Base-by-base conservation (phyloP, 2,888 invertebrate species). In the Cyaniris semiargus region DNA sequence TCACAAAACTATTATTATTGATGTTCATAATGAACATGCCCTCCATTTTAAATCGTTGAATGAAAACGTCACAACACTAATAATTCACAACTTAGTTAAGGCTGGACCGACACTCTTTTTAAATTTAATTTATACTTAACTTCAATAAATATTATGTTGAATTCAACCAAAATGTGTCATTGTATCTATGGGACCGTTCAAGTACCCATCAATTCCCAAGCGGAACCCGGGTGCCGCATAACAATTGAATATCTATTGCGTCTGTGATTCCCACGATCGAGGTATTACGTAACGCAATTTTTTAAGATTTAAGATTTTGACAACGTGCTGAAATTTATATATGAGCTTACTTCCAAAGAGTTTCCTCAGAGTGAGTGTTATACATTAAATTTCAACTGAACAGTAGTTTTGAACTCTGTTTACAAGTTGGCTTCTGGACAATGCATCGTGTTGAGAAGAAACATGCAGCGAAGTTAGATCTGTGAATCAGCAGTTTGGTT, bases 1-100 rank as follows among this genome's bases (percentile, higher is more conserved):
- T 66, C 66, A 27, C 27, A 66, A 31, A 15, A 66, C 27, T 66
- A 66, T 27, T 66, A 66, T 66, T 66, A 15, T 15, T 27, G 15
- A 13, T 27, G 66, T 66, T 66, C 66, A 66, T 66, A 66, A 31
- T 66, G 66, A 15, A 66, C 66, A 5, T 66, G 66, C 66, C 27
- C 66, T 66, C 27, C 4, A 66, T 66, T 66, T 66, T 66, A 21
- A 53, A 53, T 15, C 53, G 53, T 18, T 66, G 15, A 66, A 66
- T 66, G 66, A 31, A 66, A 66, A 66, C 27, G 27, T 66, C 21
- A 66, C 5, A 66, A 66, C 27, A 18, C 27, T 66, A 21, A 27
- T 66, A 21, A 27, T 66, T 15, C 27, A 66, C 15, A 66, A 27
- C 15, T 60, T 60, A 60, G 21, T 60, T 18, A 15, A 66, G 15